Evolutionary conservation across 2,797 vertebrate genomes (phyloP), one percentile per base, ranked within the genome.

Genomic region (Parauchenoglanis ngamensis): DNA sequence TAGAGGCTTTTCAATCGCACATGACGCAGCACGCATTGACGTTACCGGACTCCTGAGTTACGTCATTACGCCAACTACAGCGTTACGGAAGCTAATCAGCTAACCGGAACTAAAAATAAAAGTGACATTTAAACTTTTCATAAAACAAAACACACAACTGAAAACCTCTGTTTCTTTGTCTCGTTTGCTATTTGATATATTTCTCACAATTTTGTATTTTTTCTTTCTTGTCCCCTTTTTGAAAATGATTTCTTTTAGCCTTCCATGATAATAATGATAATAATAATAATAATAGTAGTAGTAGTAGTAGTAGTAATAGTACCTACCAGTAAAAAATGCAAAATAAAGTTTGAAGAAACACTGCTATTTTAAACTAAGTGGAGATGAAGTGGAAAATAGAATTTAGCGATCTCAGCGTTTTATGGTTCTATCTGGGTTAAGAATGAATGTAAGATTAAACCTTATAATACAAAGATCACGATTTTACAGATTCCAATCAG

Each of bases 61-160:
- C 89, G 89, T 79, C 75, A 73, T 54, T 4, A 78, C 75, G 85
- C 28, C 85, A 7, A 21, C 6, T 6, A 54, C n/a, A 23, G 7
- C 46, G 40, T 65, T 7, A n/a, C 21, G n/a, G n/a, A 67, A 65
- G 7, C 49, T 5, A 2, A 10, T 23, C 49, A 23, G 11, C 2
- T 63, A 23, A 65, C 79, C 40, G 79, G 59, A 82, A 82, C 13
- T 65, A 49, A 19, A 49, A 19, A 77, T 46, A 77, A 40, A 40
- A 57, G 19, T 11, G 54, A 35, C 28, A 23, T 12, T 35, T 40
- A 40, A 23, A 40, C 0, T 11, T 7, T n/a, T 54, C 7, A 56
- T 56, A 77, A 77, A 56, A 56, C 3, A 54, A 77, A 5, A 56
- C 0, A 2, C 35, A 0, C 35, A 46, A 46, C 1, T 40, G 3